Evolutionary conservation across 2,888 invertebrate genomes (phyloP).

Genomic region (Lacanobia wlatinum): DNA sequence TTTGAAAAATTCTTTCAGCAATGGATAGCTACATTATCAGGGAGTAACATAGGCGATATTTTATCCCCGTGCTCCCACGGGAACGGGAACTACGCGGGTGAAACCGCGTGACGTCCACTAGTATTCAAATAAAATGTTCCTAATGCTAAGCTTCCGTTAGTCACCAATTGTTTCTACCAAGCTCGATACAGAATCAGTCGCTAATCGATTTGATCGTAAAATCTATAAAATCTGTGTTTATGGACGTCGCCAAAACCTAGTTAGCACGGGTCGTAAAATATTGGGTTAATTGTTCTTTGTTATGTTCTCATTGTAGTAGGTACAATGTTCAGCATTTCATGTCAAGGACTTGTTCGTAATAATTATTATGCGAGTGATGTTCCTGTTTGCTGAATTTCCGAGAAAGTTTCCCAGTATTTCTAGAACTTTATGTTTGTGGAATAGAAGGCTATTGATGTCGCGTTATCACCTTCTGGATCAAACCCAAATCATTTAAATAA

Average conservation of each 20-base stretch:
- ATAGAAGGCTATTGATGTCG: neutral
- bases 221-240: conserved; percentile 38
- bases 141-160: neutral
- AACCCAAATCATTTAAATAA: no score
- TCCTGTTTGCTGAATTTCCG: conserved; percentile 18
- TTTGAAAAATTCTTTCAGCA: no score
- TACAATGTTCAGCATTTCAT: conserved; percentile 40
- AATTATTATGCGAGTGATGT: conserved; percentile 4
- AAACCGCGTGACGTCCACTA: no score
- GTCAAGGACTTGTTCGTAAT: conserved; percentile 55
- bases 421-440: neutral
- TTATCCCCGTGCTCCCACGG: no score
- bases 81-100: no score
- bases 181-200: neutral
- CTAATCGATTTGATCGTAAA: conserved; percentile 34
- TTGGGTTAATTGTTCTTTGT: conserved; percentile 61
- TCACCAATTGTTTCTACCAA: neutral
- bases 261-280: conserved; percentile 51
- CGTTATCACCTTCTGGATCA: neutral
- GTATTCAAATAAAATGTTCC: no score
- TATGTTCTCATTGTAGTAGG: conserved; percentile 40
- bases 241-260: conserved; percentile 50
- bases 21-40: no score
- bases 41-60: no score
- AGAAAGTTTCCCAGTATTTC: neutral